Evolutionary conservation across 2,797 vertebrate genomes (phyloP).

Genomic region (Myotis pilosus): DNA sequence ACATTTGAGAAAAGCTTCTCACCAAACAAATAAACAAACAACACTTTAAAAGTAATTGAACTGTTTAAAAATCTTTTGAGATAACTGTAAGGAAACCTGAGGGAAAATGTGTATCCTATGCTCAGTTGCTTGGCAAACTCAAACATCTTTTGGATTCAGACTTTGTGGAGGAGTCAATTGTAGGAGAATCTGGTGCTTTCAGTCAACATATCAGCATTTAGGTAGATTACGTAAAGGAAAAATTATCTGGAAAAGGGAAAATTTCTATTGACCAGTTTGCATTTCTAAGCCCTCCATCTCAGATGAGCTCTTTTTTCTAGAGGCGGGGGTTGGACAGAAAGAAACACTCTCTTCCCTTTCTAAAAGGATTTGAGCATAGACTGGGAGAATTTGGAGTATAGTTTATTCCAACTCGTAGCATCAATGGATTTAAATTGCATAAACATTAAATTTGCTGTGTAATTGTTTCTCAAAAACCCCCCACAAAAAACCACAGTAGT

Average conservation of each 20-base stretch:
- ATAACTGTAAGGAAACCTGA: neutral
- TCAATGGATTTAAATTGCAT: neutral
- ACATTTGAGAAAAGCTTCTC: neutral
- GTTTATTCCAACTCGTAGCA: neutral
- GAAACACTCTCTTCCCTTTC: neutral
- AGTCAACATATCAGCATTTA: slow-evolving; percentile 6
- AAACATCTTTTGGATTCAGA: slow-evolving; percentile 15
- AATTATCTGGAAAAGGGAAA: neutral
- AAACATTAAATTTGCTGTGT: neutral
- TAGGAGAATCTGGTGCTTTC: neutral
- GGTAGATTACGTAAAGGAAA: neutral
- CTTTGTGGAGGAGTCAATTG: neutral
- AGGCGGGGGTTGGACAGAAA: neutral
- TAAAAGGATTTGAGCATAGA: neutral
- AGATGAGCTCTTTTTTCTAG: neutral
- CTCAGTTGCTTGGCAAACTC: neutral
- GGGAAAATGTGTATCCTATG: neutral
- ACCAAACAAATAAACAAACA: neutral
- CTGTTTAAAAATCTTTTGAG: neutral
- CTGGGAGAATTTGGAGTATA: neutral
- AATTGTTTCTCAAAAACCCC: neutral
- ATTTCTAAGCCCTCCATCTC: slow-evolving; percentile 9
- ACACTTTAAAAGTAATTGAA: neutral
- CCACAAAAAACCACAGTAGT: neutral
- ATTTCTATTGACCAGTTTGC: neutral